phyloP scores from a whole-genome alignment of 2,888 invertebrate species.

The Agrotis segetum region DNA sequence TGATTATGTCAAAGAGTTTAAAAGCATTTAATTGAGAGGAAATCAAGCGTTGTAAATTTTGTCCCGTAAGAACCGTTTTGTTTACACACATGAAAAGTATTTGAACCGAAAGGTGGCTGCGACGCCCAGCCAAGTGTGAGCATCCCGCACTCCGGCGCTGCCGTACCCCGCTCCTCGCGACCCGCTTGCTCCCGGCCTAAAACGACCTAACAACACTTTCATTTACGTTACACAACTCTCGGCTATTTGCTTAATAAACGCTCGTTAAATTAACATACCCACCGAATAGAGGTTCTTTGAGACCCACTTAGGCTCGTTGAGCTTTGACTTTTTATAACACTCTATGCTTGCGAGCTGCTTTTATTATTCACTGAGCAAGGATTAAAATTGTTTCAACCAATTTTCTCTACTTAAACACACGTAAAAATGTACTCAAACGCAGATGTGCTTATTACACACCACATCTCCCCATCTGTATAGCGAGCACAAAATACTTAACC shows the following conservation, averaged over 20 bases:
- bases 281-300: slow-evolving; percentile 70
- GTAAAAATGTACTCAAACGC: slow-evolving; percentile 21
- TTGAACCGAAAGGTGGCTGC: slow-evolving; percentile 64
- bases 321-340: slow-evolving; percentile 60
- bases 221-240: slow-evolving; percentile 74
- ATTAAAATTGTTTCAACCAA: slow-evolving; percentile 39
- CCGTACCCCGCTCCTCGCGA: neutral
- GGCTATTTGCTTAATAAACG: slow-evolving; percentile 76
- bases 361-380: slow-evolving; percentile 50
- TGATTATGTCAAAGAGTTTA: slow-evolving; percentile 65
- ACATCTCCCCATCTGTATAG: slow-evolving; percentile 50
- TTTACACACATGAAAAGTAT: slow-evolving; percentile 67
- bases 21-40: slow-evolving; percentile 71
- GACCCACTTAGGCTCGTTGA: slow-evolving; percentile 56
- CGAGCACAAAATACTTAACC: slow-evolving; percentile 68
- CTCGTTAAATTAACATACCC: slow-evolving; percentile 77
- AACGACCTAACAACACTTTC: slow-evolving; percentile 74
- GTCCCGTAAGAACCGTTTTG: slow-evolving; percentile 65
- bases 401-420: slow-evolving; percentile 26
- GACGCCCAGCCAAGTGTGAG: slow-evolving; percentile 68
- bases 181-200: slow-evolving; percentile 28
- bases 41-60: slow-evolving; percentile 67
- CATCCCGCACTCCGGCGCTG: slow-evolving; percentile 54
- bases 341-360: slow-evolving; percentile 29
- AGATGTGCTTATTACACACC: slow-evolving; percentile 21